A percentile compares a stretch with the other conserved stretches of the same genome.
phyloP scores from a whole-genome alignment of 2,797 vertebrate genomes.

The Enteromius anoplus region DNA sequence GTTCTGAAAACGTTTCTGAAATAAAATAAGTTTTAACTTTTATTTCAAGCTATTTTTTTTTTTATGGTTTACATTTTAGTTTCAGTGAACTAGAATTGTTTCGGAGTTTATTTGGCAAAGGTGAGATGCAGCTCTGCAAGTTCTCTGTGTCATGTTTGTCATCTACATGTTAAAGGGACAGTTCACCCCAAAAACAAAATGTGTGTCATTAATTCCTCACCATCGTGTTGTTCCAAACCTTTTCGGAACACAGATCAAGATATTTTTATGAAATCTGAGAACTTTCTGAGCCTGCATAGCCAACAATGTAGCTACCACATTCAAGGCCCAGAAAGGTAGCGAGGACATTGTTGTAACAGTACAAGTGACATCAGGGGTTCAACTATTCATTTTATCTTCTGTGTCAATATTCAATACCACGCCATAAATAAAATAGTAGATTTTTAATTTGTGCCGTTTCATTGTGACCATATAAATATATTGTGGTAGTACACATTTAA shows the following conservation, averaged over 20 bases:
- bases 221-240: neutral
- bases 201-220: neutral
- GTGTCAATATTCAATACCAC: neutral
- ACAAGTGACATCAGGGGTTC: neutral
- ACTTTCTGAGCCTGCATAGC: neutral
- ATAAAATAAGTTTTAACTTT: too few relatives aligned
- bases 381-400: neutral
- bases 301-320: neutral
- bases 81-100: conserved; percentile 40
- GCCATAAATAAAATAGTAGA: neutral
- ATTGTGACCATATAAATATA: too few relatives aligned
- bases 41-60: neutral
- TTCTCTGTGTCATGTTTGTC: neutral
- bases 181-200: neutral
- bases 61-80: neutral
- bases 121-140: neutral
- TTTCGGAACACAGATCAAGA: neutral
- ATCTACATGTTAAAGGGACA: neutral
- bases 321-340: neutral
- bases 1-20: too few relatives aligned
- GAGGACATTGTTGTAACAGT: neutral
- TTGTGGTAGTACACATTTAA: too few relatives aligned
- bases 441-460: too few relatives aligned
- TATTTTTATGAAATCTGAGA: neutral
- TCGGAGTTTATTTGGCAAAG: conserved; percentile 33